These are phyloP conservation scores for Epinotia brunnichana DNA, from an alignment of 2,888 invertebrate species.

Conservation along the genomic window DNA sequence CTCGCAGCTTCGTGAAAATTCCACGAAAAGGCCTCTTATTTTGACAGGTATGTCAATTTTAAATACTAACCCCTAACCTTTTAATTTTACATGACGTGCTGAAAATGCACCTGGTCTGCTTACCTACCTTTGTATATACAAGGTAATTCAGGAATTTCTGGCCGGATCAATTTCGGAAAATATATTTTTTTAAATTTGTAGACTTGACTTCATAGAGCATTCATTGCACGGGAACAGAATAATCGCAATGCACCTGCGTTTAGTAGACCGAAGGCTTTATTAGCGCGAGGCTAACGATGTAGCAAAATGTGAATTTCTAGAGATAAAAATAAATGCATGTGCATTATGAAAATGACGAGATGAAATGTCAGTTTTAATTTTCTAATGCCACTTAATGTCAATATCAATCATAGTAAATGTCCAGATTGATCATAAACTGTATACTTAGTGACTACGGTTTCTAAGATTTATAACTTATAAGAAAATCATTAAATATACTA, in stretches of 20 bases:
- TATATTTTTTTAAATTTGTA: background rate
- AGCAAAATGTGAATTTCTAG: slow-evolving; percentile 23
- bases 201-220: too few relatives aligned
- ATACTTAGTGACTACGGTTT: background rate
- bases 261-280: background rate
- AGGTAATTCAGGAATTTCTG: too few relatives aligned
- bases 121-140: too few relatives aligned
- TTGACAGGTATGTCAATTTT: too few relatives aligned
- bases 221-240: too few relatives aligned
- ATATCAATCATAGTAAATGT: background rate
- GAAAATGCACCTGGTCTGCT: too few relatives aligned
- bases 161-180: background rate
- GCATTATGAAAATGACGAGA: slow-evolving; percentile 19
- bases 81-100: too few relatives aligned
- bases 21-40: too few relatives aligned
- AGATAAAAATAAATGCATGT: slow-evolving; percentile 31
- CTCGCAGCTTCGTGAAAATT: too few relatives aligned
- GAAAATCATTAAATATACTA: background rate
- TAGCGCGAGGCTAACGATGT: slow-evolving; percentile 32
- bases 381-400: slow-evolving; percentile 7
- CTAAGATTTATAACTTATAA: slow-evolving; percentile 20
- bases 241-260: background rate
- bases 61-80: too few relatives aligned
- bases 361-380: slow-evolving; percentile 9
- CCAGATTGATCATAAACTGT: slow-evolving; percentile 2